Percentiles rank a stretch among this genome's conserved stretches.
phyloP scores from a whole-genome alignment of 2,888 invertebrate genomes.

The Cataglyphis cursor region DNA sequence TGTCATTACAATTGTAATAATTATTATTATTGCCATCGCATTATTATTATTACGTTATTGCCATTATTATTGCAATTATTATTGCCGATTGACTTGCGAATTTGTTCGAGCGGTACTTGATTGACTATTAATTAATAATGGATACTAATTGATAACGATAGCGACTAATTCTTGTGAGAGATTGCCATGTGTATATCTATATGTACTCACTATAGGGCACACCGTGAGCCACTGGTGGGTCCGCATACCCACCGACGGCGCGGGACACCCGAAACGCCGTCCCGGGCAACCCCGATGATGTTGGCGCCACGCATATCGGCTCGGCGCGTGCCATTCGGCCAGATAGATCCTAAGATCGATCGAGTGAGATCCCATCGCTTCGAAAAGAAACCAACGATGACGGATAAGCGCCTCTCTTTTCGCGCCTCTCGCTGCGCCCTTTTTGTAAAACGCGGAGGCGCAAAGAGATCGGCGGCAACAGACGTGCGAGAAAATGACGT shows the following conservation, averaged over 20 bases:
- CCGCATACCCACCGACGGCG: conserved; percentile 69
- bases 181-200: conserved; percentile 87
- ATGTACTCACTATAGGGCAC: conserved; percentile 85
- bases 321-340: conserved; percentile 47
- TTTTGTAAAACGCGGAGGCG: conserved; percentile 80
- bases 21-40: conserved; percentile 60
- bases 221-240: conserved; percentile 77
- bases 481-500: background rate
- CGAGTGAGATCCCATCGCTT: conserved; percentile 17
- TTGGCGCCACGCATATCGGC: conserved; percentile 73
- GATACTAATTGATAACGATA: conserved; percentile 86
- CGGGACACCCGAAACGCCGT: conserved; percentile 84
- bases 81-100: conserved; percentile 77
- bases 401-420: conserved; percentile 65
- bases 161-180: conserved; percentile 86
- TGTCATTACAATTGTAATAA: conserved; percentile 64
- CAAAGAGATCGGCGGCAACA: conserved; percentile 63
- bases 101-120: conserved; percentile 80
- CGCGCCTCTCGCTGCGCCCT: conserved; percentile 76
- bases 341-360: conserved; percentile 4
- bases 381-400: background rate
- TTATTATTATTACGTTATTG: conserved; percentile 50
- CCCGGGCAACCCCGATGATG: conserved; percentile 80
- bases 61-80: conserved; percentile 73
- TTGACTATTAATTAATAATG: conserved; percentile 85